Evolutionary conservation across 2,888 invertebrate genomes (phyloP).

Genomic region (Drosophila cognata): DNA sequence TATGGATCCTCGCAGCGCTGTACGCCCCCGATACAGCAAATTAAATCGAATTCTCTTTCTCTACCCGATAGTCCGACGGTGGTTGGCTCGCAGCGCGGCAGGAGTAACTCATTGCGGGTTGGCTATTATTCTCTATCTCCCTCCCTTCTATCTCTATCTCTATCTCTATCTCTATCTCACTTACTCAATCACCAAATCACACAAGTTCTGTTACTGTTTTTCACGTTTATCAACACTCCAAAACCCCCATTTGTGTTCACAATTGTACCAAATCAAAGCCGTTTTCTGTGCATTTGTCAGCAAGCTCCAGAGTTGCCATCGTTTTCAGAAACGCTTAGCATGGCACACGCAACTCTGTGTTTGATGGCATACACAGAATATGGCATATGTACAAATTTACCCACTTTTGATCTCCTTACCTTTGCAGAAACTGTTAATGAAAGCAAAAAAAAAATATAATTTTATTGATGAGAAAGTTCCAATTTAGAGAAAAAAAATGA

Average conservation of each 20-base stretch:
- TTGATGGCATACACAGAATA: slow-evolving; percentile 10
- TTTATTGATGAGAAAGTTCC: background rate
- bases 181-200: slow-evolving; percentile 18
- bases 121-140: slow-evolving; percentile 79
- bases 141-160: slow-evolving; percentile 3
- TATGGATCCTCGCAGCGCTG: slow-evolving; percentile 87
- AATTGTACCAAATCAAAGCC: background rate
- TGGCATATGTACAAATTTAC: slow-evolving; percentile 4
- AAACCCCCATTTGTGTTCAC: slow-evolving; percentile 6
- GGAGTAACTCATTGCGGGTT: slow-evolving; percentile 94
- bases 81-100: slow-evolving; percentile 91
- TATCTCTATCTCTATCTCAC: slow-evolving; percentile 3
- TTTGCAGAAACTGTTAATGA: slow-evolving; percentile 10
- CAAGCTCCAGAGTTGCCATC: slow-evolving; percentile 27
- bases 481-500: background rate
- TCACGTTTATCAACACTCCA: slow-evolving; percentile 46
- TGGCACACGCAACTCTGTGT: slow-evolving; percentile 11
- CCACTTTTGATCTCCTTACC: slow-evolving; percentile 1
- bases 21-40: slow-evolving; percentile 92
- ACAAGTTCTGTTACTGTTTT: slow-evolving; percentile 18
- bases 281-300: slow-evolving; percentile 24
- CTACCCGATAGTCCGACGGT: slow-evolving; percentile 95
- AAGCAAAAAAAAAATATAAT: background rate
- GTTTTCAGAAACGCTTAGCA: slow-evolving; percentile 3
- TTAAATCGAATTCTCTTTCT: slow-evolving; percentile 95